phyloP scores from a whole-genome alignment of 1,140 invertebrate species.

The Grapholita molesta region DNA sequence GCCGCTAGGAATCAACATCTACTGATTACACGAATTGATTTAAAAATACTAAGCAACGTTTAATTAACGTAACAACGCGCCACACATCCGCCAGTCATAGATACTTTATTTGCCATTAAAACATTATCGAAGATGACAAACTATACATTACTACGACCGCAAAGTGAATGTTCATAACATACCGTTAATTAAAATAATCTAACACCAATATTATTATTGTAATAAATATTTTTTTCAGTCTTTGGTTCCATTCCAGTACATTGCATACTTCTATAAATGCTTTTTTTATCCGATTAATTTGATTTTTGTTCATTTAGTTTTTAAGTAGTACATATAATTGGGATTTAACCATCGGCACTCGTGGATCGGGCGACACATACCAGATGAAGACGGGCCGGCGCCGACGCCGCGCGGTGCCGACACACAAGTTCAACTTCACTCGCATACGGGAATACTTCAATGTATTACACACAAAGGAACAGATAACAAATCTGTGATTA shows the following conservation, averaged over 20 bases:
- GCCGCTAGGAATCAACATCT: neutral
- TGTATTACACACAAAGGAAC: no score
- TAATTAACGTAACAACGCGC: neutral
- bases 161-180: constrained; percentile 35
- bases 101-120: neutral
- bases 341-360: constrained; percentile 25
- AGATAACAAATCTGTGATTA: no score
- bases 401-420: neutral
- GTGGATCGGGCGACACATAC: constrained; percentile 39
- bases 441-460: no score
- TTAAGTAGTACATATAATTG: neutral
- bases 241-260: constrained; percentile 69
- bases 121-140: neutral
- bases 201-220: constrained; percentile 65
- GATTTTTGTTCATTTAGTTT: constrained; percentile 48
- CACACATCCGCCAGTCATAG: neutral
- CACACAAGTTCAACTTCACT: no score
- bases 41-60: neutral
- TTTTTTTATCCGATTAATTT: constrained; percentile 36
- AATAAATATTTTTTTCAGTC: constrained; percentile 71
- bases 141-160: constrained; percentile 25
- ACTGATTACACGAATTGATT: neutral
- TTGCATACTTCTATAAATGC: constrained; percentile 53
- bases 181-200: constrained; percentile 60
- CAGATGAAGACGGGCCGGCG: constrained; percentile 33